Base-by-base conservation (phyloP, 2,113 vertebrate genomes). In the Calypte anna region DNA sequence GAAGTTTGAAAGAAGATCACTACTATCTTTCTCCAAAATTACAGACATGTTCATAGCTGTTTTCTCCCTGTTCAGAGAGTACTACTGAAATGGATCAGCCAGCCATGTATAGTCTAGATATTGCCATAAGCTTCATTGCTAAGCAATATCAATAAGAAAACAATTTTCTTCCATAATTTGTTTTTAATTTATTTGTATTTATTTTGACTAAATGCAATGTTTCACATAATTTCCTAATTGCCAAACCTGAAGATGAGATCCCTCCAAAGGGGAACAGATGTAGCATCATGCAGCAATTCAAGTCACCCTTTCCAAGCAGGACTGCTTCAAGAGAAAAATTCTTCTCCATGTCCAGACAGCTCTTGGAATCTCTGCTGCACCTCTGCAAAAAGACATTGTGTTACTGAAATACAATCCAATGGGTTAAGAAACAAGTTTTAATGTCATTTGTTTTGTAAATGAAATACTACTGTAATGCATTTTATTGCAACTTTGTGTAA, bases 1-100 rank as follows among this genome's bases (percentile, higher is more conserved):
- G 4, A 98, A 97, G 84, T 98, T 98, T 90, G 97, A 97, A 91
- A 93, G 95, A 76, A 92, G 80, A 54, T 88, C 95, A 54, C 97
- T 97, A 97, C 82, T 96, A 51, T 97, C 93, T 12, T 93, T 98
- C 62, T 91, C 95, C 86, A 97, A 95, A 87, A 76, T 97, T 20
- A 91, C 77, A 53, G 92, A 93, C 54, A 92, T 94, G 54, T 74
- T 98, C 58, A 62, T 95, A 53, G 84, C 92, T 59, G 68, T 92
- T 46, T 85, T 98, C 1, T 90, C 88, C 25, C 63, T 96, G 84
- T 31, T 98, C 82, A 97, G 93, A 95, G 94, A 97, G 36, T 98
- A 96, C 89, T 97, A 86, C 59, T 98, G 95, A 98, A 38, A 68
- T 33, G 86, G 80, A 91, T 77, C 63, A 77, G 58, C 82, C 58